Percentiles rank a stretch among this genome's conserved stretches.
These are phyloP conservation scores for Phocides pigmalion DNA, from an alignment of 1,140 invertebrate genomes.

Conservation along the genomic window DNA sequence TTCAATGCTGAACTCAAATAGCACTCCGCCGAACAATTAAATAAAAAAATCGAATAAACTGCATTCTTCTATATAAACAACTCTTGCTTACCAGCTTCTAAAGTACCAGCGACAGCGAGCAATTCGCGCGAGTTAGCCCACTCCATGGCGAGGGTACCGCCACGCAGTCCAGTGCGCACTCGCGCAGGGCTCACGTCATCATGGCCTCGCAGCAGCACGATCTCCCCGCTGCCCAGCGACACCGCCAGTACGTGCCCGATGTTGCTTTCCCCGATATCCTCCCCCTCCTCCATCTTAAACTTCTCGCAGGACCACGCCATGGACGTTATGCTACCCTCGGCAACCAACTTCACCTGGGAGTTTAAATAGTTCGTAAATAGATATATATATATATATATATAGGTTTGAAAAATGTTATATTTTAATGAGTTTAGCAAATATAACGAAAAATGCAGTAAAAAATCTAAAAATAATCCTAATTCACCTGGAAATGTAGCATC, in stretches of 20 bases:
- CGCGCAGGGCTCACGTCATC: constrained; percentile 96
- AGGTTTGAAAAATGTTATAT: too few species aligned
- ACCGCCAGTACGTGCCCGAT: constrained; percentile 91
- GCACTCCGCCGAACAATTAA: too few species aligned
- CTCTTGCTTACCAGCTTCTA: constrained; percentile 57
- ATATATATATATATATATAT: too few species aligned
- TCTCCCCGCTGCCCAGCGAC: constrained; percentile 93
- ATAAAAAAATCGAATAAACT: too few species aligned
- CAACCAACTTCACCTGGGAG: constrained; percentile 90
- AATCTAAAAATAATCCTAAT: too few species aligned
- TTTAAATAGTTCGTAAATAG: too few species aligned
- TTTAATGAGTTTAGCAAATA: too few species aligned
- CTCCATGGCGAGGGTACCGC: constrained; percentile 92
- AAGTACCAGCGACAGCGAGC: constrained; percentile 94
- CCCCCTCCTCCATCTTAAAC: constrained; percentile 98
- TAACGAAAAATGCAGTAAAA: too few species aligned
- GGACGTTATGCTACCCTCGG: constrained; percentile 92
- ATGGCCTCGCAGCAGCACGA: constrained; percentile 94
- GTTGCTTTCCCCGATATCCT: constrained; percentile 82
- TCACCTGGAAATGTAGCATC: too few species aligned
- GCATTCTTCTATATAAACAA: too few species aligned
- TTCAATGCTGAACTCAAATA: too few species aligned
- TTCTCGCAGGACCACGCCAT: constrained; percentile 99
- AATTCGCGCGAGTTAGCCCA: constrained; percentile 98
- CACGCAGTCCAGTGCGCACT: constrained; percentile 92